phyloP scores from a whole-genome alignment of 1,140 invertebrate species.

The Pogonus chalceus region DNA sequence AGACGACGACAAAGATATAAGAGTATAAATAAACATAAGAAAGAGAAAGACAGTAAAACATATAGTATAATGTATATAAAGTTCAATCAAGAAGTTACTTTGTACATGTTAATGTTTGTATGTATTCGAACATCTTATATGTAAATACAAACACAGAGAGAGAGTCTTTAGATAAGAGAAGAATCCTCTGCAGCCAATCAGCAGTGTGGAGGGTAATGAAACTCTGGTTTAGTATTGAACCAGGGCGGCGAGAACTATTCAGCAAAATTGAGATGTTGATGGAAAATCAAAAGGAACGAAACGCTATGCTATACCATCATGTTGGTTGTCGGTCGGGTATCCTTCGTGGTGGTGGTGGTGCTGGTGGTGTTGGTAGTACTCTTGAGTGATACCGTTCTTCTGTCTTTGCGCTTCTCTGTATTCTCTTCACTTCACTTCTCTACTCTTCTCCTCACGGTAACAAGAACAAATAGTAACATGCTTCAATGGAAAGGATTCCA shows the following conservation, averaged over 20 bases:
- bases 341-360: too few relatives aligned
- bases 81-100: slow-evolving; percentile 5
- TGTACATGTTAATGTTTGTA: not conserved
- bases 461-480: too few relatives aligned
- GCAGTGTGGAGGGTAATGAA: not conserved
- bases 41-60: not conserved
- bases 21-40: not conserved
- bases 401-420: too few relatives aligned
- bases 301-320: too few relatives aligned
- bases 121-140: not conserved
- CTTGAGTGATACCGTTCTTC: too few relatives aligned
- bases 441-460: too few relatives aligned
- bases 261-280: slow-evolving; percentile 4
- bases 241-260: slow-evolving; percentile 2
- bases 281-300: slow-evolving; percentile 7
- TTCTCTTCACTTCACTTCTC: too few relatives aligned
- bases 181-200: slow-evolving; percentile 5
- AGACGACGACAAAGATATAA: not conserved
- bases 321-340: too few relatives aligned
- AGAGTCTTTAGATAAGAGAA: slow-evolving; percentile 1
- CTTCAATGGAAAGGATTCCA: too few relatives aligned
- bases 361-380: too few relatives aligned
- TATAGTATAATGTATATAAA: not conserved
- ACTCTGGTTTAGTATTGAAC: not conserved
- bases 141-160: slow-evolving; percentile 5